A percentile compares a stretch with the other conserved stretches of the same genome.
Evolutionary conservation across 2,113 vertebrate species (phyloP).

Genomic region (Peromyscus californicus): DNA sequence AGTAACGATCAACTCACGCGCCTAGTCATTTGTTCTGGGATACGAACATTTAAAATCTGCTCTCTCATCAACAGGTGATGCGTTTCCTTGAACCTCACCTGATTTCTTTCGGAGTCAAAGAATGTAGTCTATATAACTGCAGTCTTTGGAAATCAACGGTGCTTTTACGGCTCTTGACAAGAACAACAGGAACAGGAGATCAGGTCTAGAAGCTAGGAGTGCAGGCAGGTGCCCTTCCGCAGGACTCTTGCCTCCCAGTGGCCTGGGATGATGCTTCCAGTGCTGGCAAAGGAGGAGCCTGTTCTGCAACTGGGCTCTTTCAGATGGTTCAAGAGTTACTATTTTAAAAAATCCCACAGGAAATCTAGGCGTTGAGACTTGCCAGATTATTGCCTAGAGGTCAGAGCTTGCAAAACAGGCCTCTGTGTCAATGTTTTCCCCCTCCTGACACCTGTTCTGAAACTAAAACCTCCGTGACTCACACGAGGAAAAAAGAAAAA

Average conservation of each 20-base stretch:
- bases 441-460: background rate
- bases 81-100: background rate
- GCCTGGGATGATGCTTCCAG: background rate
- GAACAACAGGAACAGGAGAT: background rate
- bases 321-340: constrained; percentile 44
- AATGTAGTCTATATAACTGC: background rate
- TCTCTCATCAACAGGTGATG: background rate
- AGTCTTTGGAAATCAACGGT: background rate
- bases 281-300: background rate
- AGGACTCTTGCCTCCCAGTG: background rate
- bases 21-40: background rate
- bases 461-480: background rate
- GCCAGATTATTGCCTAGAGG: constrained; percentile 46
- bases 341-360: constrained; percentile 67
- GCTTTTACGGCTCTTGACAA: background rate
- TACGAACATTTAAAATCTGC: background rate
- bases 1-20: background rate
- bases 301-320: background rate
- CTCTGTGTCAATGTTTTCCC: background rate
- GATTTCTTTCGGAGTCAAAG: background rate
- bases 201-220: background rate
- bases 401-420: constrained; percentile 35
- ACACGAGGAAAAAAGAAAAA: background rate
- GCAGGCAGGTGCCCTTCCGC: background rate
- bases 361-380: constrained; percentile 65